Evolutionary conservation across 2,113 vertebrate species (phyloP).

Genomic region (Daubentonia madagascariensis): DNA sequence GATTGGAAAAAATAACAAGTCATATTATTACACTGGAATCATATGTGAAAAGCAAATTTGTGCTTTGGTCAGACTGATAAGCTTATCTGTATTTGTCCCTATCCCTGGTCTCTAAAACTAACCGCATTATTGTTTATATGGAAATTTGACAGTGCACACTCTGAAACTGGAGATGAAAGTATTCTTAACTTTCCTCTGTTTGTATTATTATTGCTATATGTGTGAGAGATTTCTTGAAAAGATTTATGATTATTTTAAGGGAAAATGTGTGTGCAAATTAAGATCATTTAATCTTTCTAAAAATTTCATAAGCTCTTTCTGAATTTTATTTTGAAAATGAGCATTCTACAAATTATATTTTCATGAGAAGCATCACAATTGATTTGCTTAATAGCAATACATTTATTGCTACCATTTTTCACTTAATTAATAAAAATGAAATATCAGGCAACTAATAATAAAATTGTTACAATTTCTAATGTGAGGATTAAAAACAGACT

Average conservation of each 20-base stretch:
- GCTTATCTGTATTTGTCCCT: not conserved
- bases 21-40: not conserved
- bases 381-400: not conserved
- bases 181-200: not conserved
- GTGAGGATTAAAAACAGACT: not conserved
- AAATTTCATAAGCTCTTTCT: not conserved
- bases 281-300: not conserved
- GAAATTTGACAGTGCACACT: not conserved
- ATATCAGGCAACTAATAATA: not conserved
- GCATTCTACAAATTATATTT: not conserved
- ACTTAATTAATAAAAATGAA: conserved; percentile 5
- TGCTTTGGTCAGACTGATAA: not conserved
- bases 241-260: not conserved
- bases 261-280: conserved; percentile 14
- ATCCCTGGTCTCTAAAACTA: not conserved
- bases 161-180: conserved; percentile 48
- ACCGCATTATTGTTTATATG: not conserved
- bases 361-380: not conserved
- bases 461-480: conserved; percentile 12
- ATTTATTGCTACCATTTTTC: not conserved
- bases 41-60: not conserved
- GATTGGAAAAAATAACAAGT: not conserved
- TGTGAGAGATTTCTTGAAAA: not conserved
- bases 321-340: conserved; percentile 26
- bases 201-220: not conserved